Base-by-base conservation (phyloP, 2,113 vertebrate species). In the Eurystomus gularis region DNA sequence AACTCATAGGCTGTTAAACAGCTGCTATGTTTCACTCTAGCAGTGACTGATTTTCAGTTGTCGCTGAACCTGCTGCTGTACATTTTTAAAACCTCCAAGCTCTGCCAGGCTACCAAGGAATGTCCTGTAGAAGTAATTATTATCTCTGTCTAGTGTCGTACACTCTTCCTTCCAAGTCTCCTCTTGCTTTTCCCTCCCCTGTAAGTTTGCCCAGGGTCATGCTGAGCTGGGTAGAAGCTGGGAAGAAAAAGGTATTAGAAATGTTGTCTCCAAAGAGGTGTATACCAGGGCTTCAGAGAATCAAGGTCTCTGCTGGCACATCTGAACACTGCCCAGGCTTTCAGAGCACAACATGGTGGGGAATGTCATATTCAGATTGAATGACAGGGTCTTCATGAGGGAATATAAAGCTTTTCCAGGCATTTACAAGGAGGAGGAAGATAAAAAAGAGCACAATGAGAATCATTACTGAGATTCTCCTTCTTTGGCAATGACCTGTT, bases 381-480 rank as follows among this genome's bases (percentile, higher is more conserved):
- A 66, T 0, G 1, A 48, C 0, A 0, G 13, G 16, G 3, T 58
- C 57, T 69, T 82, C 33, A 4, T 9, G 29, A 26, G 31, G 5
- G 42, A 80, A 37, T 10, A 90, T 18, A 75, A 86, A 33, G 65
- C 46, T 20, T 78, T 90, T 96, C 26, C 52, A 91, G 61, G 37
- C 28, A 61, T 55, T 71, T 84, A 68, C 29, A 89, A 71, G 12
- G 17, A 7, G 1, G 2, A 78, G 17, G 10, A 78, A 49, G 57
- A 69, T 40, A 31, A 72, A 94, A 90, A 80, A 44, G 9, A 64
- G 26, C 48, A 79, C 48, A 76, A 14, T 11, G 9, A 89, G 21
- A 94, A 89, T 71, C 86, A 92, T 52, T 94, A 48, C 17, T 71
- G 48, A 68, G 15, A 62, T 73, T 78, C 31, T 60, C 26, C 54